Conservation (phyloP, 2,113 vertebrate species). For the Oncorhynchus mykiss region DNA sequence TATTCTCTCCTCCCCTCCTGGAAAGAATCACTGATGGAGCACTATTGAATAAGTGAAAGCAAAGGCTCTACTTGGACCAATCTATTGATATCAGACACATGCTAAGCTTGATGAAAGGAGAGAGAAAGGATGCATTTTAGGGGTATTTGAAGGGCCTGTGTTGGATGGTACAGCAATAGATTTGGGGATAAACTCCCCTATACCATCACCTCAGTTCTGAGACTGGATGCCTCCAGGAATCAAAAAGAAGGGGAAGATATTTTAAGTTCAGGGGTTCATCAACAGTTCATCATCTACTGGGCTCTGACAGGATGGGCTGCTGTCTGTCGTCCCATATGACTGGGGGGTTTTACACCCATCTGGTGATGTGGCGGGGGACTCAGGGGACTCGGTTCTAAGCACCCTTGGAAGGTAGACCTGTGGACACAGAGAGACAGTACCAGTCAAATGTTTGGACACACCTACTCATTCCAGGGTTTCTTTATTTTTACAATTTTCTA, state of each 20-base stretch:
- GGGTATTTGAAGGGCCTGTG: constrained; percentile 9
- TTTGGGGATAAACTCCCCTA: too few species aligned
- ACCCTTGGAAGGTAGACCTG: constrained; percentile 90
- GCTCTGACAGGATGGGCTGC: neutral
- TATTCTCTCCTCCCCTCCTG: neutral
- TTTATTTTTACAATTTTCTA: too few species aligned
- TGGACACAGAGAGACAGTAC: constrained; percentile 9
- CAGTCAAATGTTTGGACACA: too few species aligned
- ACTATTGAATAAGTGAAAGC: constrained; percentile 33
- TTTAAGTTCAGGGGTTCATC: too few species aligned
- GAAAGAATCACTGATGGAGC: constrained; percentile 25
- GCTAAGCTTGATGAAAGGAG: too few species aligned
- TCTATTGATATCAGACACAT: too few species aligned
- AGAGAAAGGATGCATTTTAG: too few species aligned
- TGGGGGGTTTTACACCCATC: neutral
- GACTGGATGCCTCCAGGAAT: too few species aligned
- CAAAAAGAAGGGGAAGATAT: too few species aligned
- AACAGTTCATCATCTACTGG: constrained; percentile 10
- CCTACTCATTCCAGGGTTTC: too few species aligned
- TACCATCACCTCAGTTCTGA: too few species aligned
- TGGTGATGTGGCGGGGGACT: constrained; percentile 23
- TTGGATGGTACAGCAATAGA: neutral
- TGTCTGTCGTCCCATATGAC: constrained; percentile 56
- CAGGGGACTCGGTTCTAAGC: constrained; percentile 62
- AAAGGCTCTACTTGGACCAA: too few species aligned